These are phyloP conservation scores for Streptopelia turtur DNA, from an alignment of 2,797 vertebrate species.

Conservation along the genomic window DNA sequence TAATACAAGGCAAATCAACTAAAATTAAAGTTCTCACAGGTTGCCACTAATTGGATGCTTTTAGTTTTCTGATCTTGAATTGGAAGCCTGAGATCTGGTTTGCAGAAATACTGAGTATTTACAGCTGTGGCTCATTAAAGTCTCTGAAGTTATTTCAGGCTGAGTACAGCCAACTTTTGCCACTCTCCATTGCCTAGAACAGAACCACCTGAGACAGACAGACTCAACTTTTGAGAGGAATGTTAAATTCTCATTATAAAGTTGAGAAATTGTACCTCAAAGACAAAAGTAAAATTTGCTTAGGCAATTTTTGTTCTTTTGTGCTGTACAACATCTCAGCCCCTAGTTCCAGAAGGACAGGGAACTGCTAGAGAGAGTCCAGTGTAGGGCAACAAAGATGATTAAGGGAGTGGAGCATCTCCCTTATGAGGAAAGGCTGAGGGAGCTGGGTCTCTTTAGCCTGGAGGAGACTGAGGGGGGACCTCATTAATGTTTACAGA, in stretches of 20 bases:
- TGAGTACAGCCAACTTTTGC: neutral
- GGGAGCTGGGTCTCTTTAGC: too few relatives aligned
- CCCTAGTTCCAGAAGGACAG: too few relatives aligned
- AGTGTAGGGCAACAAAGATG: too few relatives aligned
- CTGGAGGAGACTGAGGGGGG: too few relatives aligned
- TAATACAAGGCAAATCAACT: neutral
- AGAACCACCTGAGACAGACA: neutral
- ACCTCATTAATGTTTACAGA: too few relatives aligned
- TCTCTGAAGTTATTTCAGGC: constrained; percentile 9
- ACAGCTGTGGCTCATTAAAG: constrained; percentile 7
- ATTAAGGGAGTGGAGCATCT: too few relatives aligned
- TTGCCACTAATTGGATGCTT: neutral
- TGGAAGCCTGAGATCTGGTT: neutral
- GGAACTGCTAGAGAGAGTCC: too few relatives aligned
- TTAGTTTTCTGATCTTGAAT: neutral
- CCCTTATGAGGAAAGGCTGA: too few relatives aligned
- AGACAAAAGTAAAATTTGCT: neutral
- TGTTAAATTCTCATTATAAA: neutral
- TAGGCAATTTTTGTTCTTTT: neutral
- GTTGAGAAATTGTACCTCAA: neutral
- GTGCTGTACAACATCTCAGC: neutral
- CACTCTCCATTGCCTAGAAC: neutral
- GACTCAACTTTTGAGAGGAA: neutral
- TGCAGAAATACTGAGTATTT: neutral
- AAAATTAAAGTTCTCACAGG: constrained; percentile 14